Base-by-base conservation (phyloP, 2,888 invertebrate species). In the Athalia circularis region DNA sequence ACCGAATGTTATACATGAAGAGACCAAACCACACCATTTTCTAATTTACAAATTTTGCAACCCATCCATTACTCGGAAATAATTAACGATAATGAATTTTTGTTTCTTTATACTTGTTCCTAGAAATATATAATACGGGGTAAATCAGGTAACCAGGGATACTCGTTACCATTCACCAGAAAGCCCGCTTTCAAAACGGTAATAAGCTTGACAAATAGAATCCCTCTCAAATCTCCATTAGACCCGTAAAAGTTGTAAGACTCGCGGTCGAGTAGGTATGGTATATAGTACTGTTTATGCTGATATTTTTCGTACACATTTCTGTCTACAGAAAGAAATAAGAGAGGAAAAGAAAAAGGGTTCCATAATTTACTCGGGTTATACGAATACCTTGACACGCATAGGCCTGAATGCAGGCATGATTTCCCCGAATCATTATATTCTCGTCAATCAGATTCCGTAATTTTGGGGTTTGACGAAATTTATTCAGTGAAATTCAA, bases 161-260 rank as follows among this genome's bases (percentile, higher is more conserved):
- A 29, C 29, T 1, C 2, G 29, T 29, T 29, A 29, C 29, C 29
- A 29, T 29, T 29, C 29, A 2, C 9, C 5, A 62, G 5, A n/a
- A 4, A 75, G 29, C 57, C 59, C 62, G 11, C 13, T 64, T 6
- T 7, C 5, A 61, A 59, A 59, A 62, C 61, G 15, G 11, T 75
- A 50, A 75, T 62, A 62, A 75, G 62, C 43, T 75, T 50, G 62
- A 62, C 29, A 50, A 61, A 62, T 29, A 8, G 43, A 62, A 11
- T 8, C 59, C 29, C 15, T 62, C 72, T 6, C 0, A 4, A 72
- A 13, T 3, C n/a, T 62, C 29, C 62, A 74, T 75, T 75, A 75
- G 74, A 3, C 15, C 48, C 72, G 13, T 45, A 29, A 5, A 59
- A 68, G 11, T 54, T 45, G 5, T 11, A 6, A 15, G 43, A 15